Percentiles rank a stretch among this genome's conserved stretches.
phyloP scores from a whole-genome alignment of 2,888 invertebrate species.

The Campoplex capitator region DNA sequence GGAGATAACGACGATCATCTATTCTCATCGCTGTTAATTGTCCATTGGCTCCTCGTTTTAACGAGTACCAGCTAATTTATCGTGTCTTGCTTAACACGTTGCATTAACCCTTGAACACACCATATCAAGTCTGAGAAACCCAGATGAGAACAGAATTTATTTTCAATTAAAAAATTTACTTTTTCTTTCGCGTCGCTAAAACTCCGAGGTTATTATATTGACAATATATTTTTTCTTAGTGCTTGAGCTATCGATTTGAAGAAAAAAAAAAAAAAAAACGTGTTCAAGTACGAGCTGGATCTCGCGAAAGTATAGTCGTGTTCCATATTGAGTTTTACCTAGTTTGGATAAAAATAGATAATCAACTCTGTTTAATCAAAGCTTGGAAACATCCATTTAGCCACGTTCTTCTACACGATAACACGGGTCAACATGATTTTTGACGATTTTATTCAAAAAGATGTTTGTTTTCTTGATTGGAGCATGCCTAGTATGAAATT shows the following conservation, averaged over 20 bases:
- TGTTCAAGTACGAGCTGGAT: not conserved
- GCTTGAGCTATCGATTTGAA: not conserved
- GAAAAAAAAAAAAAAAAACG: not conserved
- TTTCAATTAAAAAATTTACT: not conserved
- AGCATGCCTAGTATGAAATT: no score
- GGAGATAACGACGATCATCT: conserved; percentile 20
- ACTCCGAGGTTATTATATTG: not conserved
- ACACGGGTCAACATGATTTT: no score
- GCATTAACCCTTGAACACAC: not conserved
- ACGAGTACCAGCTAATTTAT: conserved; percentile 17
- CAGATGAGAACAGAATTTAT: not conserved
- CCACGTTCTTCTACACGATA: no score
- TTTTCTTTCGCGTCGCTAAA: not conserved
- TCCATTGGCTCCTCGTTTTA: conserved; percentile 20
- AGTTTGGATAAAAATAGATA: conserved; percentile 1
- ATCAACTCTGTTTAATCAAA: not conserved
- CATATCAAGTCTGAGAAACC: not conserved
- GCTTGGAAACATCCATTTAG: no score
- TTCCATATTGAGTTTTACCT: not conserved
- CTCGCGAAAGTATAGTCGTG: not conserved
- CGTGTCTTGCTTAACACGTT: conserved; percentile 10
- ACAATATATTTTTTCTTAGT: not conserved
- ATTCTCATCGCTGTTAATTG: conserved; percentile 18
- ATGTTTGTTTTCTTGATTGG: no score
- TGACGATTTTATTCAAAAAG: not conserved